phyloP scores from a whole-genome alignment of 2,113 vertebrate species.

The Asarcornis scutulata region DNA sequence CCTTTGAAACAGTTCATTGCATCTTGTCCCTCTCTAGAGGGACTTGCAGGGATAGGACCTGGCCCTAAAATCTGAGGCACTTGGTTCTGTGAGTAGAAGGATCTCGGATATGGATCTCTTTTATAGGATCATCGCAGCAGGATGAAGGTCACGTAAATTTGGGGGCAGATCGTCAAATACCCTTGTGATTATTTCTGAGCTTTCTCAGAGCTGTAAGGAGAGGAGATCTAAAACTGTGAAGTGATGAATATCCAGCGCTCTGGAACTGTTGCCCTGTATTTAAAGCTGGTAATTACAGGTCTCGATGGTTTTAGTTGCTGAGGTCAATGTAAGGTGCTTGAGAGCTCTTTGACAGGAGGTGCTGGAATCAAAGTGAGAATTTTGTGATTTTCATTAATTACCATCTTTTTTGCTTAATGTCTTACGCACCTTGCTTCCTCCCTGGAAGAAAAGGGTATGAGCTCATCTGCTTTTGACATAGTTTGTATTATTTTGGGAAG shows the following conservation, averaged over 20 bases:
- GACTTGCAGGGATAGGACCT: neutral
- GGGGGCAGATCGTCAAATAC: neutral
- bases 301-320: neutral
- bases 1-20: neutral
- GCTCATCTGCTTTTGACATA: neutral
- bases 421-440: neutral
- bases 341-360: neutral
- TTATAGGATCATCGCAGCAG: neutral
- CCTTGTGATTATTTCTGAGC: neutral
- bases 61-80: neutral
- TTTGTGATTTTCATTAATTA: neutral
- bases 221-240: neutral
- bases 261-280: neutral
- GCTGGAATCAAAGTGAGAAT: neutral
- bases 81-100: neutral
- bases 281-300: neutral
- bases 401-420: neutral
- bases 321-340: neutral
- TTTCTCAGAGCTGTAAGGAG: neutral
- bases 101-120: neutral
- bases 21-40: neutral
- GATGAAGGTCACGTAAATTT: neutral
- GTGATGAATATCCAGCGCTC: rapidly evolving
- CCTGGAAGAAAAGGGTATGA: neutral
- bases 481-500: neutral